Percentiles rank a stretch among this genome's conserved stretches.
phyloP scores from a whole-genome alignment of 2,113 vertebrate genomes.

The Protomyctophum bolini region DNA sequence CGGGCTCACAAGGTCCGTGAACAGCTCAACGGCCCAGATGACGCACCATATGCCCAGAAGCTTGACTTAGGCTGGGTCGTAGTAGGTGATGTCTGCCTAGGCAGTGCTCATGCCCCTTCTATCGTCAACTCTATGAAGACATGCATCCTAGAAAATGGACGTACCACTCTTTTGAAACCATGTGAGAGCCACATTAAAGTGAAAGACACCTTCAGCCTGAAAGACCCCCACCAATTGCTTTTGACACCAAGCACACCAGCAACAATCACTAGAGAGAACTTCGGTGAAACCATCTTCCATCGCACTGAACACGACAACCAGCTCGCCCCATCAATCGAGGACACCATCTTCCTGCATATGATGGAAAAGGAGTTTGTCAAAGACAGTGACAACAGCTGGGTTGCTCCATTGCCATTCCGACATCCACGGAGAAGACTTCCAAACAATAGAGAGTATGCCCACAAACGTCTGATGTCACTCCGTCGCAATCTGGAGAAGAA shows the following conservation, averaged over 20 bases:
- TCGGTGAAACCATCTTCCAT: not conserved
- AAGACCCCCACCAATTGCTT: no score
- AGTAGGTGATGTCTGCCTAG: not conserved
- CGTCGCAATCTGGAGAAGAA: not conserved
- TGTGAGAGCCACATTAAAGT: no score
- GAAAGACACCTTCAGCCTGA: constrained; percentile 25
- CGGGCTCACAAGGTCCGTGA: no score
- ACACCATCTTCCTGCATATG: not conserved
- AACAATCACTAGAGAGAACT: no score
- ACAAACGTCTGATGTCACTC: not conserved
- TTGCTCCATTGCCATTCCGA: constrained; percentile 29
- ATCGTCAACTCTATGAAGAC: not conserved
- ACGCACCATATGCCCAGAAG: not conserved
- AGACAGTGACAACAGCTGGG: constrained; percentile 32
- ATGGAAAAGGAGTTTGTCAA: constrained; percentile 19
- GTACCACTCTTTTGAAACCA: constrained; percentile 15
- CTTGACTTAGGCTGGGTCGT: constrained; percentile 20
- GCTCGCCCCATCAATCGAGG: constrained; percentile 12
- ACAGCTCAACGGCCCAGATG: no score
- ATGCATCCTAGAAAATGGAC: constrained; percentile 21
- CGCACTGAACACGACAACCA: not conserved
- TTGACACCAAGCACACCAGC: no score
- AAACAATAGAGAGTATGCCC: constrained; percentile 1
- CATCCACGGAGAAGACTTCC: not conserved
- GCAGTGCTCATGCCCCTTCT: no score